phyloP scores from a whole-genome alignment of 2,888 invertebrate species.

The Gortyna flavago region DNA sequence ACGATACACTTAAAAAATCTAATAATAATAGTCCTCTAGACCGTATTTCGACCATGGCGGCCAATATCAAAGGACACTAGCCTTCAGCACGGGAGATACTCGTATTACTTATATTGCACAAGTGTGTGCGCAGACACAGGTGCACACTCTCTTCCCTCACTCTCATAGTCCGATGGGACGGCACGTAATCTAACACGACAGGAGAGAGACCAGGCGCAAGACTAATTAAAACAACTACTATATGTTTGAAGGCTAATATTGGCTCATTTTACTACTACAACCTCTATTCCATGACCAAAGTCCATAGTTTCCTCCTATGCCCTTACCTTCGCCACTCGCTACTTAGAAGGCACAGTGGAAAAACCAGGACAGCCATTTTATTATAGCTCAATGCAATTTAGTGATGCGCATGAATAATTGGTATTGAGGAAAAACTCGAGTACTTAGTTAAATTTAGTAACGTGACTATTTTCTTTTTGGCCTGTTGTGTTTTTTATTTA shows the following conservation, averaged over 20 bases:
- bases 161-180: too few species aligned
- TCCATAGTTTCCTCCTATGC: neutral
- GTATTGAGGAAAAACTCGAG: neutral
- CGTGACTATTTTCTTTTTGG: neutral
- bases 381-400: neutral
- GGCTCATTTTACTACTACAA: neutral
- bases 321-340: neutral
- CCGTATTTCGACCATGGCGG: too few species aligned
- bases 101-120: too few species aligned
- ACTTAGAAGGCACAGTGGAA: too few species aligned
- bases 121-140: too few species aligned
- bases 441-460: neutral
- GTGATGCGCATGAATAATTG: neutral
- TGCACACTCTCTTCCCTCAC: too few species aligned
- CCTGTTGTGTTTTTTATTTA: neutral
- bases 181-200: too few species aligned
- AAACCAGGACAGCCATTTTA: neutral
- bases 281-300: neutral
- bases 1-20: neutral
- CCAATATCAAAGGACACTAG: too few species aligned
- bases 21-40: too few species aligned
- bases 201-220: too few species aligned
- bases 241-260: neutral
- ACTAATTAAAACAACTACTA: too few species aligned
- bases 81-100: too few species aligned